Evolutionary conservation across 2,888 invertebrate species (phyloP).

Genomic region (Biston betularia): DNA sequence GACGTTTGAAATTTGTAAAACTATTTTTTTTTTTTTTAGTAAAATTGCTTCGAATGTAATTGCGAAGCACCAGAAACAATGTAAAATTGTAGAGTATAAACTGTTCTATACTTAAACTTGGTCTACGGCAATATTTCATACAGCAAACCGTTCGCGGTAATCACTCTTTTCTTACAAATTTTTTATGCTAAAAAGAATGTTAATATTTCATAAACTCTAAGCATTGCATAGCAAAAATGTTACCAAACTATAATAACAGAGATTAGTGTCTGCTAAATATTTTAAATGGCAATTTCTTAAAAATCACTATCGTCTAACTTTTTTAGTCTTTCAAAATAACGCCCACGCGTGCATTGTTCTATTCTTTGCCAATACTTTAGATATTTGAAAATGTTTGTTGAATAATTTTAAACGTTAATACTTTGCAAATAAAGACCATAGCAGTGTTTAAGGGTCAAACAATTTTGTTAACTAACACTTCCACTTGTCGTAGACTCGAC

Average conservation of each 20-base stretch:
- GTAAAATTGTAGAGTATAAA: too few species aligned
- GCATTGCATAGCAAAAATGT: background rate
- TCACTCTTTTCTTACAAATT: too few species aligned
- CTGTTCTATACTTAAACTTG: too few species aligned
- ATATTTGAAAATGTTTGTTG: background rate
- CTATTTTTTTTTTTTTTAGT: too few species aligned
- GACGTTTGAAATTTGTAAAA: too few species aligned
- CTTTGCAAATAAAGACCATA: background rate
- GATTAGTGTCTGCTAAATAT: conserved; percentile 28
- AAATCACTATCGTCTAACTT: conserved; percentile 61
- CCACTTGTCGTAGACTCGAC: conserved; percentile 38
- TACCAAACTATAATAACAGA: conserved; percentile 30
- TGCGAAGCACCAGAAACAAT: too few species aligned
- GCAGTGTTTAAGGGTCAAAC: background rate
- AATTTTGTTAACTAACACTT: conserved; percentile 28
- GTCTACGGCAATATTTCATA: background rate
- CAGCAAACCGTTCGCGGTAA: too few species aligned
- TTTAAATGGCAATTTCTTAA: conserved; percentile 52
- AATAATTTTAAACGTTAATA: background rate
- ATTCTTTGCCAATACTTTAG: conserved; percentile 44
- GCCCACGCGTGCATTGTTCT: conserved; percentile 71
- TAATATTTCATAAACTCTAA: background rate
- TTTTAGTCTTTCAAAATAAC: conserved; percentile 69
- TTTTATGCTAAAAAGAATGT: too few species aligned
- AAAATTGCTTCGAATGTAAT: too few species aligned